A percentile compares a stretch with the other conserved stretches of the same genome.
phyloP scores from a whole-genome alignment of 2,113 vertebrate genomes.

The Girardinichthys multiradiatus region DNA sequence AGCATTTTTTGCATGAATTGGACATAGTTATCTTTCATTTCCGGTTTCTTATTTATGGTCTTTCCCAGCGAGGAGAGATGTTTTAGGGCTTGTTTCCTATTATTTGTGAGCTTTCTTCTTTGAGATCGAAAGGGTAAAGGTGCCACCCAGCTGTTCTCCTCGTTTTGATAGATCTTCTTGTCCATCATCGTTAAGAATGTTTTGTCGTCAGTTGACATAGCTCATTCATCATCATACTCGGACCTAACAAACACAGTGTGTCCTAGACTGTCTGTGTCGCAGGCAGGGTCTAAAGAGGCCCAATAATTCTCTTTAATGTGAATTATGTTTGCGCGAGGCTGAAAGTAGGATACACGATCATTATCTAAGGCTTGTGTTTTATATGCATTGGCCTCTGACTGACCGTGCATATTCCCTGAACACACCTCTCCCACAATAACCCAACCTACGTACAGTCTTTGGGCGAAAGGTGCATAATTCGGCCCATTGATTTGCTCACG shows the following conservation, averaged over 20 bases:
- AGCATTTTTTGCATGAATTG: conserved; percentile 7
- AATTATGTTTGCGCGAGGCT: neutral
- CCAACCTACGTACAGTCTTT: conserved; percentile 1
- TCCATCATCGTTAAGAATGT: neutral
- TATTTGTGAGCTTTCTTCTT: neutral
- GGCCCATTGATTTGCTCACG: conserved; percentile 11
- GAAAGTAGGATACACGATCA: neutral
- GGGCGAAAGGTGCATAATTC: conserved; percentile 1
- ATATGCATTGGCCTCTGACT: neutral
- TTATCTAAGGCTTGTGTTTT: neutral
- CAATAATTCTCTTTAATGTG: neutral
- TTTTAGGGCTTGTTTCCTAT: neutral
- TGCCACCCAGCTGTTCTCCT: neutral
- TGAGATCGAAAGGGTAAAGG: conserved; percentile 3
- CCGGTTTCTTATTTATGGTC: neutral
- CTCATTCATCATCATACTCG: neutral
- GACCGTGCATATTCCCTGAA: neutral
- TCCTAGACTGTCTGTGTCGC: neutral
- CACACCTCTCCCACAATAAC: conserved; percentile 5
- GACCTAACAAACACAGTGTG: neutral
- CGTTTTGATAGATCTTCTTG: neutral
- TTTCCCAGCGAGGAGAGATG: neutral
- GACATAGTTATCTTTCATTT: neutral
- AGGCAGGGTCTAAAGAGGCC: neutral
- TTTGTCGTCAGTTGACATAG: neutral